phyloP scores from a whole-genome alignment of 2,797 vertebrate genomes.

The Parotocinclus haroldoi region DNA sequence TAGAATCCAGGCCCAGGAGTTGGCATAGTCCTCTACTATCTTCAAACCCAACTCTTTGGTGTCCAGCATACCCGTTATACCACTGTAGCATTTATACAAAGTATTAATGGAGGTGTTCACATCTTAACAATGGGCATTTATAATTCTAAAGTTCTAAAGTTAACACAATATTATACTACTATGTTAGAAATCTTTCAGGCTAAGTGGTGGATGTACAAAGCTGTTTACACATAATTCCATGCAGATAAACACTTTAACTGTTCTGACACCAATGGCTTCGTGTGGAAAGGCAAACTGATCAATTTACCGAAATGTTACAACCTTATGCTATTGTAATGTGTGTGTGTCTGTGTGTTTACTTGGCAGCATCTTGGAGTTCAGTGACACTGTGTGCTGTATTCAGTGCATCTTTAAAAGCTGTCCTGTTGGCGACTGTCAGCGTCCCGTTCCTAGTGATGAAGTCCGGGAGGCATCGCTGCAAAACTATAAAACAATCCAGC shows the following conservation, averaged over 20 bases:
- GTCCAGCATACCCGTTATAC: slow-evolving; percentile 73
- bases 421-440: slow-evolving; percentile 76
- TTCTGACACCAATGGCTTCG: too few species aligned
- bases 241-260: too few species aligned
- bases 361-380: slow-evolving; percentile 79
- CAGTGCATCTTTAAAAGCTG: slow-evolving; percentile 75
- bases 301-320: too few species aligned
- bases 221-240: too few species aligned
- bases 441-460: slow-evolving; percentile 79
- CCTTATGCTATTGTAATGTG: background rate
- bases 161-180: too few species aligned
- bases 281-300: too few species aligned
- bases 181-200: too few species aligned
- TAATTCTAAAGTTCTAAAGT: too few species aligned
- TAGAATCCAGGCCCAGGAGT: slow-evolving; percentile 84
- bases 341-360: slow-evolving; percentile 61
- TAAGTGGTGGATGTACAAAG: too few species aligned
- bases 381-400: slow-evolving; percentile 72
- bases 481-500: slow-evolving; percentile 63
- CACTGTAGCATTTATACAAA: slow-evolving; percentile 56
- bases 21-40: slow-evolving; percentile 81
- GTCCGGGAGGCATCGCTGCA: slow-evolving; percentile 88
- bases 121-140: too few species aligned
- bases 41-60: slow-evolving; percentile 75
- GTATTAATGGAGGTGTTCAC: too few species aligned